These are phyloP conservation scores for Gisinianus flammeolus DNA, from an alignment of 2,888 invertebrate genomes.

Conservation along the genomic window DNA sequence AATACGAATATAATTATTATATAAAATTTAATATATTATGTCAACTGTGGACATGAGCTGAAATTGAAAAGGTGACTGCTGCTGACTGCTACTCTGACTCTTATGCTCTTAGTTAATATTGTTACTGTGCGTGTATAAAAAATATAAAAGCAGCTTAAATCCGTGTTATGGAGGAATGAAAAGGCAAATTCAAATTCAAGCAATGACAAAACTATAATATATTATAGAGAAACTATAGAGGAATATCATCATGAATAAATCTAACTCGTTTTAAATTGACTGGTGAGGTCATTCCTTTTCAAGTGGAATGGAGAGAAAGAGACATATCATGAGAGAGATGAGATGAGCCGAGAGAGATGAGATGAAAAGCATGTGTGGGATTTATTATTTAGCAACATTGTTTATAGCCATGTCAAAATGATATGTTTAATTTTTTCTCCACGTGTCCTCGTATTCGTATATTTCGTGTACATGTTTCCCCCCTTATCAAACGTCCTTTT, in stretches of 20 bases:
- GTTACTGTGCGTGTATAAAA: not conserved
- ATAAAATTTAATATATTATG: not conserved
- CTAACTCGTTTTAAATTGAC: slow-evolving; percentile 30
- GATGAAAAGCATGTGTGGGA: slow-evolving; percentile 25
- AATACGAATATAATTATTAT: not conserved
- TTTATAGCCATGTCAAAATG: slow-evolving; percentile 28
- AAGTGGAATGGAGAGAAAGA: not conserved
- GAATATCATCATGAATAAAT: slow-evolving; percentile 33
- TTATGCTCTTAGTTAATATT: not conserved
- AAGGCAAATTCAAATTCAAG: no score
- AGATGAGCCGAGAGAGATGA: slow-evolving; percentile 10
- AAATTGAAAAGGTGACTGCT: not conserved
- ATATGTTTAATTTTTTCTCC: slow-evolving; percentile 36
- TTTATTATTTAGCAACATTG: slow-evolving; percentile 38
- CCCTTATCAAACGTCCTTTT: slow-evolving; percentile 20
- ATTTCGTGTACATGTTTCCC: not conserved
- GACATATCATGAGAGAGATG: not conserved
- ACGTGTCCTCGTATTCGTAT: slow-evolving; percentile 27
- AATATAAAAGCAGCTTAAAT: no score
- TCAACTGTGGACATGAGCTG: not conserved
- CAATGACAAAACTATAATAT: no score
- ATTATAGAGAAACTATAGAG: no score
- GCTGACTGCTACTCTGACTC: not conserved
- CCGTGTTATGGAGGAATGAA: no score
- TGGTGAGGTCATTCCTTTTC: slow-evolving; percentile 34